A percentile compares a stretch with the other conserved stretches of the same genome.
These are phyloP conservation scores for Mico argentatus DNA, from an alignment of 2,797 vertebrate genomes.

Conservation along the genomic window DNA sequence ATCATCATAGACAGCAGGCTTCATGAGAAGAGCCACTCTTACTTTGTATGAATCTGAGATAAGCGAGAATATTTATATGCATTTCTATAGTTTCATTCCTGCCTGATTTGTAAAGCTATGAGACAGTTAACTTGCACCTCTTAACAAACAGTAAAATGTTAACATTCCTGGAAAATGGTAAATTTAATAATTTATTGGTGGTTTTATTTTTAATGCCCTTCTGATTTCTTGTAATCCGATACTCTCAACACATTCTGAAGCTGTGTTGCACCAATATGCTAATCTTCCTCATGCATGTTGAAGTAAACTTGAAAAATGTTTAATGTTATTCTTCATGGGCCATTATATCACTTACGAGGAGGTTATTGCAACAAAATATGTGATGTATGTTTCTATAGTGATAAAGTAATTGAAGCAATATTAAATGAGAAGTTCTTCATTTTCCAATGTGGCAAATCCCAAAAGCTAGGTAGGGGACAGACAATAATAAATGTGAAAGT, in stretches of 20 bases:
- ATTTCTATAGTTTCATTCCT: not conserved
- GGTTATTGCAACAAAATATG: not conserved
- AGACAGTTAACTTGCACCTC: not conserved
- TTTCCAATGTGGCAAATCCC: not conserved
- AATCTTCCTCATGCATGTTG: not conserved
- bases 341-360: not conserved
- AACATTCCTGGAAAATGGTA: not conserved
- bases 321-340: not conserved
- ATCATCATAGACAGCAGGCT: not conserved
- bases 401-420: not conserved
- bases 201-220: not conserved
- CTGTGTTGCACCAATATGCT: not conserved
- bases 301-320: not conserved
- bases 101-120: not conserved
- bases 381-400: not conserved
- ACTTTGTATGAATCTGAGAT: not conserved
- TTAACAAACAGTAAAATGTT: not conserved
- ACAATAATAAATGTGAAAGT: not conserved
- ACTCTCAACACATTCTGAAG: not conserved
- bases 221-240: not conserved
- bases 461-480: not conserved
- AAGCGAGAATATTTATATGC: not conserved
- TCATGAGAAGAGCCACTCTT: not conserved
- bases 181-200: not conserved
- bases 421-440: not conserved